Conservation (phyloP, 2,797 vertebrate species). For the Champsocephalus gunnari region DNA sequence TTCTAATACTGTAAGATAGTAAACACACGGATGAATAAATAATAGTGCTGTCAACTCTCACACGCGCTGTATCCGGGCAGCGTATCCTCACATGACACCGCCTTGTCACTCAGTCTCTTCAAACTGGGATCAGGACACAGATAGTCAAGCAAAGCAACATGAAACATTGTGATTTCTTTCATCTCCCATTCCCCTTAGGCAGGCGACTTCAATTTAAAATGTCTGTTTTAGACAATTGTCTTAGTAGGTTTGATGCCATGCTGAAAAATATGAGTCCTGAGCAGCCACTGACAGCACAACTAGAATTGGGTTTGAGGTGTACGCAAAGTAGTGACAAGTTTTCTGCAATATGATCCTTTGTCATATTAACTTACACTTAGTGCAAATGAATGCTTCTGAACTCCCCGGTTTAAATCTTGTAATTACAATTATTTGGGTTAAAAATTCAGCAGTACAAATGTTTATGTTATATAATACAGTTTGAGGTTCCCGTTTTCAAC, state of each 20-base stretch:
- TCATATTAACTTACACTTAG: conserved; percentile 17
- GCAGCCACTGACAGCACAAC: conserved; percentile 12
- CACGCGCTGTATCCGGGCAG: conserved; percentile 43
- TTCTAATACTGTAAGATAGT: conserved; percentile 37
- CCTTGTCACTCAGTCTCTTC: conserved; percentile 31
- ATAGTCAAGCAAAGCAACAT: conserved; percentile 17
- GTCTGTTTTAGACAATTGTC: conserved; percentile 19
- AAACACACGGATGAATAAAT: conserved; percentile 73
- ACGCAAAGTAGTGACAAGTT: conserved; percentile 15
- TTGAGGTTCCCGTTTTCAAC: background rate
- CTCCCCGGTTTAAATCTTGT: conserved; percentile 30
- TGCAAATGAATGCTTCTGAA: conserved; percentile 21
- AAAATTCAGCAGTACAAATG: no score
- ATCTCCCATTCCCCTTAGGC: background rate
- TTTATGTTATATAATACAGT: background rate
- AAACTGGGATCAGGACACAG: conserved; percentile 6
- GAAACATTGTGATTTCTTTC: conserved; percentile 1
- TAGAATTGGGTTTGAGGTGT: conserved; percentile 31
- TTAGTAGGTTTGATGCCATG: conserved; percentile 18
- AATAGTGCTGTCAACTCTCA: conserved; percentile 55
- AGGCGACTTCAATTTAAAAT: conserved; percentile 28
- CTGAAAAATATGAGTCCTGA: conserved; percentile 35
- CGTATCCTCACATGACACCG: conserved; percentile 23
- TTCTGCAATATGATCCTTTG: conserved; percentile 5
- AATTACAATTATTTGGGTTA: conserved; percentile 24